phyloP scores from a whole-genome alignment of 2,888 invertebrate species.

The Clistopyga incitator region DNA sequence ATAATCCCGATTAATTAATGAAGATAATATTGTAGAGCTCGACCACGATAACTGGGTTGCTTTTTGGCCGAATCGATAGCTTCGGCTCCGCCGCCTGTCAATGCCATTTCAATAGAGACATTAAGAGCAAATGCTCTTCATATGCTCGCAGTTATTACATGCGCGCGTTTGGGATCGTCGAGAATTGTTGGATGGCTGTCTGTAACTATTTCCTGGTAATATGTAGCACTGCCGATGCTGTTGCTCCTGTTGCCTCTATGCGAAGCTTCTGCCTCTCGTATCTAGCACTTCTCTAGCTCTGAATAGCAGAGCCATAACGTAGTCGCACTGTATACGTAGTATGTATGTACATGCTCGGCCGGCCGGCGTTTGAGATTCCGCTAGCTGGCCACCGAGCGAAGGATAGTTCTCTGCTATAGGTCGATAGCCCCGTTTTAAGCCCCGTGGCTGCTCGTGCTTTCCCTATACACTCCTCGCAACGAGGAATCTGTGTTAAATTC shows the following conservation, averaged over 20 bases:
- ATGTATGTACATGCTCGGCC: slow-evolving; percentile 1
- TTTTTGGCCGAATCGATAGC: slow-evolving; percentile 13
- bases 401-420: slow-evolving; percentile 48
- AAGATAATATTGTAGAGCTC: background rate
- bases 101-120: slow-evolving; percentile 28
- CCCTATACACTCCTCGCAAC: slow-evolving; percentile 20
- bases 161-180: slow-evolving; percentile 31
- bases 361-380: slow-evolving; percentile 66
- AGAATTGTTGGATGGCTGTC: slow-evolving; percentile 53
- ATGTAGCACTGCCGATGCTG: slow-evolving; percentile 50
- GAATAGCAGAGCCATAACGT: slow-evolving; percentile 1
- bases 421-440: slow-evolving; percentile 64
- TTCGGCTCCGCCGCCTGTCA: background rate
- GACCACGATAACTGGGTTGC: background rate
- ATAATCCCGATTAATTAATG: background rate
- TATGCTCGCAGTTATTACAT: slow-evolving; percentile 2
- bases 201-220: slow-evolving; percentile 67
- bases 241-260: slow-evolving; percentile 14
- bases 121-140: slow-evolving; percentile 21
- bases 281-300: slow-evolving; percentile 2
- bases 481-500: slow-evolving; percentile 65
- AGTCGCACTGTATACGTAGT: slow-evolving; percentile 11
- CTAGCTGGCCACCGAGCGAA: slow-evolving; percentile 55
- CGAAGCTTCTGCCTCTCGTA: slow-evolving; percentile 5
- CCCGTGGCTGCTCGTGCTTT: slow-evolving; percentile 57